Evolutionary conservation across 2,888 invertebrate genomes (phyloP), one percentile per base, ranked within the genome.

Genomic region (Anarsia innoxiella): DNA sequence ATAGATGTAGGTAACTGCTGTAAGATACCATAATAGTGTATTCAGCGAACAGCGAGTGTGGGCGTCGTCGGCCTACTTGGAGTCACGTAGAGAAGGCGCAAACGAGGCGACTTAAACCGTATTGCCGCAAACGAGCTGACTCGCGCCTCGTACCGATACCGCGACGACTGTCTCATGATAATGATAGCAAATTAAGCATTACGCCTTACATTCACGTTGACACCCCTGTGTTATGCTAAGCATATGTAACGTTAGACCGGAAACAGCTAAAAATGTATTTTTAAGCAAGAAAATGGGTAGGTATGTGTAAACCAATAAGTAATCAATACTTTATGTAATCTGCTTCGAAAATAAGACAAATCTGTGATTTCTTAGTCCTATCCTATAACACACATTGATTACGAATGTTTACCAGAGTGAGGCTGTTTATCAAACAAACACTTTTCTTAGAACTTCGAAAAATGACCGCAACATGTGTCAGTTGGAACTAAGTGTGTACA

Each of bases 81-180:
- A 52, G 67, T 67, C 70, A 69, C 70, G 66, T 69, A 61, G 56
- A 31, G 40, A 45, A 56, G 53, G 53, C 58, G 51, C 66, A 64
- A 67, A 69, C 66, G 65, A 66, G 59, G 23, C 33, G 40, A 31
- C 14, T 50, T 51, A 62, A 66, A 59, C 28, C 34, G 40, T 16
- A 11, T 50, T 51, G 51, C 52, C 55, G 45, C 59, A 60, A 61
- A 65, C 59, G 66, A 64, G 59, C 55, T 53, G 51, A 49, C 41
- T 47, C 40, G 11, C 26, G n/a, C 13, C 23, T 23, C 11, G 32
- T 19, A 8, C 11, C 33, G 23, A 12, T 3, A 23, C 32, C 10
- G 11, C 23, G 16, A 19, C 9, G 28, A 19, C 15, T 31, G 37
- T 30, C 41, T 23, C 38, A 31, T 31, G 37, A 37, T 45, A 42